phyloP scores from a whole-genome alignment of 2,113 vertebrate genomes.

The Piaya cayana region DNA sequence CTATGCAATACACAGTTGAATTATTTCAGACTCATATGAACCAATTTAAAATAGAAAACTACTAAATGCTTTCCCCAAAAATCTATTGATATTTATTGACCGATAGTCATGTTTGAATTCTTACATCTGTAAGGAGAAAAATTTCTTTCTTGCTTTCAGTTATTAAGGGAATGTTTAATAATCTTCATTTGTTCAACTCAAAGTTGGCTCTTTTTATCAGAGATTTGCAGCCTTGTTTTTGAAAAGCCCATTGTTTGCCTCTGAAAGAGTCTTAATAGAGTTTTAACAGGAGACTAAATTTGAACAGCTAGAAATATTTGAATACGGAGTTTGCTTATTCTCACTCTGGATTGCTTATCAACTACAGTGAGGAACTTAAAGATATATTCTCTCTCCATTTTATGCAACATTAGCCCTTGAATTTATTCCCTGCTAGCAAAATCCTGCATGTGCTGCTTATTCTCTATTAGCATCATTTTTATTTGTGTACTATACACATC shows the following conservation, averaged over 20 bases:
- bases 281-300: constrained; percentile 18
- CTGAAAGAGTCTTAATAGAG: constrained; percentile 10
- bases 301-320: constrained; percentile 32
- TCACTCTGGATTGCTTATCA: background rate
- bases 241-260: constrained; percentile 56
- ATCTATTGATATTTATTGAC: constrained; percentile 19
- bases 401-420: background rate
- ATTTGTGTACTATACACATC: background rate
- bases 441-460: background rate
- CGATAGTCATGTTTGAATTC: constrained; percentile 10
- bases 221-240: constrained; percentile 42
- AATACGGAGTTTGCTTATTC: background rate
- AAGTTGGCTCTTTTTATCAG: constrained; percentile 20
- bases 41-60: constrained; percentile 35
- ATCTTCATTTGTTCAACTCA: background rate
- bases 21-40: background rate
- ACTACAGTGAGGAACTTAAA: background rate
- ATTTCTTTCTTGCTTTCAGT: background rate
- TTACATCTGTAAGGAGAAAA: background rate
- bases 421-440: background rate
- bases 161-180: constrained; percentile 33
- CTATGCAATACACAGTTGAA: background rate
- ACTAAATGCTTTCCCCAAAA: constrained; percentile 1
- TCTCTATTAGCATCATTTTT: background rate
- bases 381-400: background rate